These are phyloP conservation scores for Coregonus suidteri DNA, from an alignment of 2,797 vertebrate species.

Conservation along the genomic window DNA sequence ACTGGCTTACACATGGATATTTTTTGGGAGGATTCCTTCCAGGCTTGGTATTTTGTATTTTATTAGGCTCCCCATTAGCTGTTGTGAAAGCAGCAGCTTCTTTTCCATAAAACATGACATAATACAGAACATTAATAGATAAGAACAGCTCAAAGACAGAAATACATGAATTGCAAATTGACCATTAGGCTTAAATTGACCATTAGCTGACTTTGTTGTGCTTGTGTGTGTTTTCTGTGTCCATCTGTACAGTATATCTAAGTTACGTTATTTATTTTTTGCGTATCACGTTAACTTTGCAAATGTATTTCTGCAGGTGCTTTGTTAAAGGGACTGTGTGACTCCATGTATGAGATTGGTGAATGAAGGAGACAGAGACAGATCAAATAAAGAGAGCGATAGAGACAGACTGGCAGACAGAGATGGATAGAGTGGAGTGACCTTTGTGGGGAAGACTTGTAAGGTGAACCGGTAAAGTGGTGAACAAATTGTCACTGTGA, in stretches of 20 bases:
- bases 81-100: too few species aligned
- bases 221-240: not conserved
- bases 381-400: constrained; percentile 29
- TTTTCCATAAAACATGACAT: too few species aligned
- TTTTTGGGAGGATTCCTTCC: constrained; percentile 8
- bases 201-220: constrained; percentile 14
- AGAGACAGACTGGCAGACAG: constrained; percentile 42
- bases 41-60: constrained; percentile 2
- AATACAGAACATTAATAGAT: too few species aligned
- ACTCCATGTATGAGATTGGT: constrained; percentile 34
- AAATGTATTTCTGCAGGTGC: constrained; percentile 18
- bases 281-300: not conserved
- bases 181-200: constrained; percentile 8
- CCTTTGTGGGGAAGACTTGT: constrained; percentile 47
- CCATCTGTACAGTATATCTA: not conserved
- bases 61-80: too few species aligned
- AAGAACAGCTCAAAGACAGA: too few species aligned
- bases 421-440: constrained; percentile 55
- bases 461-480: constrained; percentile 62
- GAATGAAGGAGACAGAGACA: constrained; percentile 10
- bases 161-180: not conserved
- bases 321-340: constrained; percentile 15
- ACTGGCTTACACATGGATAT: constrained; percentile 32
- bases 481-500: constrained; percentile 69
- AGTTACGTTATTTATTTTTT: not conserved